phyloP scores from a whole-genome alignment of 2,113 vertebrate genomes.

The Silurus asotus region DNA sequence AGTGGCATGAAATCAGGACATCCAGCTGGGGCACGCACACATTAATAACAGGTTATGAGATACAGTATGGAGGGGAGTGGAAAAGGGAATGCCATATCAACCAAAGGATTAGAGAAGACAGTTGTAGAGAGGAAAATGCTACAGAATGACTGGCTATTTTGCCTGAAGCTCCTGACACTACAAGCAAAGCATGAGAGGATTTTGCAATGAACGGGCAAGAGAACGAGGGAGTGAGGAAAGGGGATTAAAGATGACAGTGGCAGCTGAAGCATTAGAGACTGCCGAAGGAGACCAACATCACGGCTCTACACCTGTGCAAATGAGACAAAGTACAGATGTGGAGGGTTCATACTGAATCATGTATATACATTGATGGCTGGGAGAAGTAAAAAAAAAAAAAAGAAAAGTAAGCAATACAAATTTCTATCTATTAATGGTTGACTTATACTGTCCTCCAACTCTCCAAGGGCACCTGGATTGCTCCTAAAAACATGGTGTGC shows the following conservation, averaged over 20 bases:
- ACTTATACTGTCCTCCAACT: not conserved
- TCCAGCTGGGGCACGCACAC: not conserved
- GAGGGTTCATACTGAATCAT: not conserved
- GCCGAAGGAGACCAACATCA: not conserved
- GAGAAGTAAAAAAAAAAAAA: not conserved
- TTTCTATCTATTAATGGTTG: not conserved
- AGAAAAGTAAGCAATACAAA: not conserved
- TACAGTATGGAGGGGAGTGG: not conserved
- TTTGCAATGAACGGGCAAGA: not conserved
- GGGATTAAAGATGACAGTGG: constrained; percentile 3
- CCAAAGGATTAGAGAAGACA: not conserved
- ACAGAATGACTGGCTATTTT: not conserved
- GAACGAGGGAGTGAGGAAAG: not conserved
- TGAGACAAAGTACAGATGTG: not conserved
- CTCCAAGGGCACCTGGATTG: not conserved
- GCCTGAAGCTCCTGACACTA: not conserved
- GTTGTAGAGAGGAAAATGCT: not conserved
- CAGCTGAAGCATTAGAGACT: not conserved
- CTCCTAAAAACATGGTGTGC: not conserved
- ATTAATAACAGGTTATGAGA: not conserved
- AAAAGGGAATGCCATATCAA: not conserved
- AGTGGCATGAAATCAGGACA: constrained; percentile 1
- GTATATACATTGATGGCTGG: not conserved
- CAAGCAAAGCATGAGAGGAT: not conserved
- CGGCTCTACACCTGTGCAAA: not conserved